Percentiles rank a stretch among this genome's conserved stretches.
Evolutionary conservation across 2,113 vertebrate genomes (phyloP).

Genomic region (Lophius piscatorius): DNA sequence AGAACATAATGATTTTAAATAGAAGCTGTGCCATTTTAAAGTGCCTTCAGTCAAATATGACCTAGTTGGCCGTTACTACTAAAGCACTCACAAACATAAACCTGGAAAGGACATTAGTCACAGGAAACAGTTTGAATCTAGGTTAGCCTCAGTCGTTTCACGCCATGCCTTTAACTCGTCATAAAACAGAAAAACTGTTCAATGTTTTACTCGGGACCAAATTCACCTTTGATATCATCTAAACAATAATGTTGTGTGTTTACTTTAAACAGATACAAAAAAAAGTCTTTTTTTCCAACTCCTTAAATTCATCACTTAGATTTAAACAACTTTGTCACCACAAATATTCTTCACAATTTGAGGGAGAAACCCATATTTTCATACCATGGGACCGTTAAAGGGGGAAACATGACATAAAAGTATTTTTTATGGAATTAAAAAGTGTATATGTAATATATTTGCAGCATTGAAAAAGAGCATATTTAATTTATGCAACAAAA

Average conservation of each 20-base stretch:
- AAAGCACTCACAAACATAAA: neutral
- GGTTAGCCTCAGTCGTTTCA: too few species aligned
- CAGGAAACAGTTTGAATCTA: too few species aligned
- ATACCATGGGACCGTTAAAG: constrained; percentile 2
- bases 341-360: constrained; percentile 9
- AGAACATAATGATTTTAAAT: neutral
- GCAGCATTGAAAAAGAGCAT: constrained; percentile 79
- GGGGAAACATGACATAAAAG: constrained; percentile 51
- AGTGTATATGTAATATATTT: constrained; percentile 79
- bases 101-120: neutral
- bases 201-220: too few species aligned
- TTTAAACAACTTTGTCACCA: constrained; percentile 1
- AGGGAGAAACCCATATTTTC: constrained; percentile 26
- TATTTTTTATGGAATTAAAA: constrained; percentile 76
- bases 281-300: neutral
- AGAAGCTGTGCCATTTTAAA: constrained; percentile 28
- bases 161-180: too few species aligned
- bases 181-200: too few species aligned
- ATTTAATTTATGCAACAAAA: constrained; percentile 82
- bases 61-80: constrained; percentile 15
- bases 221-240: neutral
- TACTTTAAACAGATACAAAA: too few species aligned
- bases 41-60: constrained; percentile 56
- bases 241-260: neutral
- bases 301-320: constrained; percentile 17